phyloP scores from a whole-genome alignment of 2,888 invertebrate species.

The Ferrisia virgata region DNA sequence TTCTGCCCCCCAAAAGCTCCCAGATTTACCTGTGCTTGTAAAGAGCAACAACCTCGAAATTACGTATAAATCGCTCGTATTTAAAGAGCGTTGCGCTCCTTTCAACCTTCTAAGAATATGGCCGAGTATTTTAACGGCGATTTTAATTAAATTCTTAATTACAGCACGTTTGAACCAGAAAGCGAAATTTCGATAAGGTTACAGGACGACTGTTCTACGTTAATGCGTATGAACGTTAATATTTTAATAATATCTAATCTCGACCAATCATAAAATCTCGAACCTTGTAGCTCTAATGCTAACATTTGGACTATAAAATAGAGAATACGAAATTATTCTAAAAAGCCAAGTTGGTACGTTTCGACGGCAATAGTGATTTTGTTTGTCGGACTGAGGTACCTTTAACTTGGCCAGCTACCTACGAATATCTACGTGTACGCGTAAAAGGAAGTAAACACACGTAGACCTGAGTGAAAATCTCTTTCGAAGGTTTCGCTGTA shows the following conservation, averaged over 20 bases:
- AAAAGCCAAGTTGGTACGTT: background rate
- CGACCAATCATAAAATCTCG: background rate
- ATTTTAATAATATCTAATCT: constrained; percentile 15
- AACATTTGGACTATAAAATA: background rate
- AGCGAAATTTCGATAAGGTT: background rate
- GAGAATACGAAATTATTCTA: background rate
- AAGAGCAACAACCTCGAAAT: background rate
- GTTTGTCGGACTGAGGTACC: background rate
- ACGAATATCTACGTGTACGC: background rate
- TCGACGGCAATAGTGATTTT: background rate
- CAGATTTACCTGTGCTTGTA: background rate
- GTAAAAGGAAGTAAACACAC: background rate
- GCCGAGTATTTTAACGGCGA: background rate
- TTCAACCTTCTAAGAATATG: background rate
- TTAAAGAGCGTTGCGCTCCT: background rate
- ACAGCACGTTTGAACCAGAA: background rate
- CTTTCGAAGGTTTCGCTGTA: background rate
- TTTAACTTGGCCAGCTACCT: too few relatives aligned
- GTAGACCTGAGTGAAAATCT: background rate
- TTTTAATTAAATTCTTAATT: constrained; percentile 15
- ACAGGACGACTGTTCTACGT: background rate
- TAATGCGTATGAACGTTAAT: background rate
- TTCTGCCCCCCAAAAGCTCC: background rate
- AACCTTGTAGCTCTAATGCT: background rate
- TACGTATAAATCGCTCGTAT: background rate